Percentiles rank a stretch among this genome's conserved stretches.
phyloP scores from a whole-genome alignment of 2,113 vertebrate genomes.

The Macrotis lagotis region DNA sequence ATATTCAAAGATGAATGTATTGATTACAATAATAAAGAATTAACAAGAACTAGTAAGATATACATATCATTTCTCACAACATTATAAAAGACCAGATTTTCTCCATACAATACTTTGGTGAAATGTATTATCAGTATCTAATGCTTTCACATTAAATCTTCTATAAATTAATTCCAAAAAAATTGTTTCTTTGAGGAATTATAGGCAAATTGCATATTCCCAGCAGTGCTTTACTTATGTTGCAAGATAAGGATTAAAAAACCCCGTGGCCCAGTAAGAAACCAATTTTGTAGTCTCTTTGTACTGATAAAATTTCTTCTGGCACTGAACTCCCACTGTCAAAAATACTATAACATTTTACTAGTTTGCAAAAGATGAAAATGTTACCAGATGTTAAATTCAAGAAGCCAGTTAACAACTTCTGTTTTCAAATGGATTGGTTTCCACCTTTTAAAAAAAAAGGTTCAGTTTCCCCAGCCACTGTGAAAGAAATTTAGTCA shows the following conservation, averaged over 20 bases:
- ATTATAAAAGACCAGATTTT: slow-evolving; percentile 3
- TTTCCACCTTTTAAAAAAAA: slow-evolving; percentile 54
- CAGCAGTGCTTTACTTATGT: slow-evolving; percentile 51
- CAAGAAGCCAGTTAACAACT: slow-evolving; percentile 77
- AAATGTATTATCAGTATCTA: neutral
- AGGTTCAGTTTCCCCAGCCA: neutral
- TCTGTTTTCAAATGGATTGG: slow-evolving; percentile 71
- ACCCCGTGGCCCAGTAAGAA: slow-evolving; percentile 72
- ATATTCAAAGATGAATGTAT: neutral
- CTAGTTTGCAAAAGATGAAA: slow-evolving; percentile 85
- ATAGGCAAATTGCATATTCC: slow-evolving; percentile 50
- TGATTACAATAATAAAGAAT: neutral
- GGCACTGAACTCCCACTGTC: slow-evolving; percentile 79
- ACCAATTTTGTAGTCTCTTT: slow-evolving; percentile 79
- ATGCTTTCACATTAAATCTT: slow-evolving; percentile 42
- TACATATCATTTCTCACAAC: neutral
- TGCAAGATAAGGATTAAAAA: slow-evolving; percentile 74
- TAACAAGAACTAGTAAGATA: neutral
- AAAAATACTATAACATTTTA: slow-evolving; percentile 81
- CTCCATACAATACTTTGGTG: neutral
- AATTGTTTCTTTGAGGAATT: slow-evolving; percentile 57
- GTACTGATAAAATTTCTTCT: slow-evolving; percentile 81
- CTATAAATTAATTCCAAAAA: slow-evolving; percentile 66
- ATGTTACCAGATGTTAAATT: slow-evolving; percentile 84
- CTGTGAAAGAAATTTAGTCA: slow-evolving; percentile 5